A percentile compares a stretch with the other conserved stretches of the same genome.
phyloP scores from a whole-genome alignment of 2,113 vertebrate species.

The Peromyscus maniculatus region DNA sequence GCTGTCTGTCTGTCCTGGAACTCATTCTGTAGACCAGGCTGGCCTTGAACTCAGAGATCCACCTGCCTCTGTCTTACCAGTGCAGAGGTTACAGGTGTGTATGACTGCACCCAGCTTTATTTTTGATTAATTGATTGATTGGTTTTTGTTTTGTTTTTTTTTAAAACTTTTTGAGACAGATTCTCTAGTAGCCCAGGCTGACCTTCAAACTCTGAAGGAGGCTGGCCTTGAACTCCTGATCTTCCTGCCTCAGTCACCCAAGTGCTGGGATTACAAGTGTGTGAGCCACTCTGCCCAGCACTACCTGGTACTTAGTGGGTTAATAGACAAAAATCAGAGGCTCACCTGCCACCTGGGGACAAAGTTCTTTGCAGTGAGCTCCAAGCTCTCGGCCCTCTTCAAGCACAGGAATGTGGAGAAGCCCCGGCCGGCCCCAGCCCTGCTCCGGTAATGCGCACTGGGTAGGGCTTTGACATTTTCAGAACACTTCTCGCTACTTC shows the following conservation, averaged over 20 bases:
- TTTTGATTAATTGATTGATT: background rate
- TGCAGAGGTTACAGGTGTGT: background rate
- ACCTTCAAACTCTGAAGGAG: background rate
- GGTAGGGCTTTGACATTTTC: background rate
- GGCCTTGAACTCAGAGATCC: background rate
- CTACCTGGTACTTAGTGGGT: background rate
- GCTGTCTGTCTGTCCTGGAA: no score
- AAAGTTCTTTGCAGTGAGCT: constrained; percentile 50
- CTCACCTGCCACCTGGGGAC: background rate
- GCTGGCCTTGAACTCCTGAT: background rate
- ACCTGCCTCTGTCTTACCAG: background rate
- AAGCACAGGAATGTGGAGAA: constrained; percentile 39
- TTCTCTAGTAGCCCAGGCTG: background rate
- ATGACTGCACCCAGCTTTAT: no score
- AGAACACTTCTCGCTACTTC: background rate
- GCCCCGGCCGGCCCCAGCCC: background rate
- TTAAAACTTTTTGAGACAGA: background rate
- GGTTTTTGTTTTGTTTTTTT: background rate
- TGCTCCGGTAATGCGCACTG: background rate
- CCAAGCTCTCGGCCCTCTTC: constrained; percentile 23
- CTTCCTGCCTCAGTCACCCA: background rate
- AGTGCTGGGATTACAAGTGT: background rate
- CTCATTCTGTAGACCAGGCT: background rate
- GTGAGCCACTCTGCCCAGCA: background rate
- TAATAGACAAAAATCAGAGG: constrained; percentile 34